Percentiles rank a stretch among this genome's conserved stretches.
These are phyloP conservation scores for Plebejus anna DNA, from an alignment of 2,888 invertebrate genomes.

Conservation along the genomic window DNA sequence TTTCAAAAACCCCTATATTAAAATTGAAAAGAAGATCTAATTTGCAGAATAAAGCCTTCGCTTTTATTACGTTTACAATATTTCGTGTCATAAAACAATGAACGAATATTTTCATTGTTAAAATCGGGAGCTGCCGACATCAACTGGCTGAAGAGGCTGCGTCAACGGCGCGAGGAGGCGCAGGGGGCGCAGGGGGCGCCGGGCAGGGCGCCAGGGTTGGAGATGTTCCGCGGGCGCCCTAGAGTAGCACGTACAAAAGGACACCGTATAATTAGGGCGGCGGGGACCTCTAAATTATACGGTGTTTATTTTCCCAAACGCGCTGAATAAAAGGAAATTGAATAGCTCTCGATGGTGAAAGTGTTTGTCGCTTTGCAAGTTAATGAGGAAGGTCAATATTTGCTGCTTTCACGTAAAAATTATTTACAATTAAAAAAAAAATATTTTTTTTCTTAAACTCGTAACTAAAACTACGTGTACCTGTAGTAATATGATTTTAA, in stretches of 20 bases:
- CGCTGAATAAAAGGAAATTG: slow-evolving; percentile 10
- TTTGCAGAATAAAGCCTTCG: background rate
- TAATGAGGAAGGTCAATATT: slow-evolving; percentile 12
- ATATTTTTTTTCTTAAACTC: background rate
- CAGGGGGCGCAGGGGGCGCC: background rate
- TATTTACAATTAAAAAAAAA: background rate
- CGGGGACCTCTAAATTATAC: background rate
- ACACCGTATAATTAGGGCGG: slow-evolving; percentile 1
- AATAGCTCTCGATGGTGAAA: slow-evolving; percentile 3
- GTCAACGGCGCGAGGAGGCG: background rate
- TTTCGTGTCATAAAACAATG: too few species aligned
- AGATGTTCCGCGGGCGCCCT: background rate
- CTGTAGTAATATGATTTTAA: too few species aligned
- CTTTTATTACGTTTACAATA: too few species aligned
- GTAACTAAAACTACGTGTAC: background rate
- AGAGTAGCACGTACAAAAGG: slow-evolving; percentile 12
- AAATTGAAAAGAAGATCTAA: background rate
- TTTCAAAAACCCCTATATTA: background rate
- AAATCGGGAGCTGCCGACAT: background rate
- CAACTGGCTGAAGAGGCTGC: background rate
- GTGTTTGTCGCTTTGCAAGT: slow-evolving; percentile 18
- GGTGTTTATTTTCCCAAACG: slow-evolving; percentile 12
- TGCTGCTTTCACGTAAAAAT: background rate
- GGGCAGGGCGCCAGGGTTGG: background rate
- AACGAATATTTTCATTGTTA: background rate